Conservation (phyloP, 1,140 invertebrate species). For the Diorhabda elongata region DNA sequence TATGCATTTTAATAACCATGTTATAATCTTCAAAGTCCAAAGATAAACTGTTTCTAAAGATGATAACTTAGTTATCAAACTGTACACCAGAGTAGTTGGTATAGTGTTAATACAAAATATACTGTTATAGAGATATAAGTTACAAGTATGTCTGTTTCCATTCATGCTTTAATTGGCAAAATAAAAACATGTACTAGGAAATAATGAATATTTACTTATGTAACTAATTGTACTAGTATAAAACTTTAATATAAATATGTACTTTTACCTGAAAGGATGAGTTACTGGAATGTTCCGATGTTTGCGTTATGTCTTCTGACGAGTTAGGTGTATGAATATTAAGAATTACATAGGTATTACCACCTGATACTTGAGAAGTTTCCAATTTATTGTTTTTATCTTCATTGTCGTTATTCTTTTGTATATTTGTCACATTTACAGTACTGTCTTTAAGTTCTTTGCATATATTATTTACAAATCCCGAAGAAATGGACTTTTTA, state of each 20-base stretch:
- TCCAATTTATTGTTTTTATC: not conserved
- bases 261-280: not conserved
- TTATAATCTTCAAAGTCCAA: too few species aligned
- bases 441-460: not conserved
- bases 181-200: too few species aligned
- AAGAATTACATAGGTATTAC: slow-evolving; percentile 9
- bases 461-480: not conserved
- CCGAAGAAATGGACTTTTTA: not conserved
- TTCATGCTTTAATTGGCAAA: too few species aligned
- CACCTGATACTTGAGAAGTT: not conserved
- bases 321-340: slow-evolving; percentile 4
- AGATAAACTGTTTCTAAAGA: too few species aligned
- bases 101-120: too few species aligned
- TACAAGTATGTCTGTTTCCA: too few species aligned
- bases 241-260: not conserved
- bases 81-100: too few species aligned
- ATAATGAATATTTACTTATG: too few species aligned
- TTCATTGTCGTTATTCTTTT: not conserved
- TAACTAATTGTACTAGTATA: too few species aligned
- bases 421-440: not conserved
- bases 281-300: not conserved
- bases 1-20: too few species aligned
- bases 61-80: too few species aligned
- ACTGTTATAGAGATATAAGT: too few species aligned
- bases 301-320: not conserved